Evolutionary conservation across 2,797 vertebrate genomes (phyloP).

Genomic region (Phaenicophaeus curvirostris): DNA sequence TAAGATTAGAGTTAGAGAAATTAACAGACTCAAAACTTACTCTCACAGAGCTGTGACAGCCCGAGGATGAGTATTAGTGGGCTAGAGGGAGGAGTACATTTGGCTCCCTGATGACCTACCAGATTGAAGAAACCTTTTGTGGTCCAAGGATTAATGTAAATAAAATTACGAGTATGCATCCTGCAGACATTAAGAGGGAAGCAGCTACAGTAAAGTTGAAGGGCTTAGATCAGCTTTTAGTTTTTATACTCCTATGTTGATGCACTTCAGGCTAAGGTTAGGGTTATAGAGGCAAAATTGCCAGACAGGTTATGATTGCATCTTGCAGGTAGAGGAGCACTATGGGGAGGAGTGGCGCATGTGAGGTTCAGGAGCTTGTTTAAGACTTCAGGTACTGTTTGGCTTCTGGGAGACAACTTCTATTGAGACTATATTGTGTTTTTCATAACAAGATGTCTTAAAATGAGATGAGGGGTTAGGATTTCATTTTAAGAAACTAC

Average conservation of each 20-base stretch:
- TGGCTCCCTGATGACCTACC: neutral
- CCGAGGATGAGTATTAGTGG: neutral
- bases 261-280: neutral
- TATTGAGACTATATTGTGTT: neutral
- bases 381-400: neutral
- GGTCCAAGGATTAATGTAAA: accelerated
- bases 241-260: neutral
- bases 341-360: neutral
- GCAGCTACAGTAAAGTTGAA: neutral
- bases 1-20: neutral
- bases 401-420: neutral
- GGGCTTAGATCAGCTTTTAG: neutral
- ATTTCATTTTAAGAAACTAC: neutral
- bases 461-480: neutral
- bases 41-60: neutral
- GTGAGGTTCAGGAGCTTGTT: neutral
- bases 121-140: neutral
- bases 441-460: neutral
- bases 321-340: neutral
- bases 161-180: neutral
- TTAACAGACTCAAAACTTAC: neutral
- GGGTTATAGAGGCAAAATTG: neutral
- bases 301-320: neutral
- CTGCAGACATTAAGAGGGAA: neutral
- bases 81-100: neutral